Evolutionary conservation across 1,140 invertebrate genomes (phyloP), one percentile per base, ranked within the genome.

Genomic region (Periplaneta americana): DNA sequence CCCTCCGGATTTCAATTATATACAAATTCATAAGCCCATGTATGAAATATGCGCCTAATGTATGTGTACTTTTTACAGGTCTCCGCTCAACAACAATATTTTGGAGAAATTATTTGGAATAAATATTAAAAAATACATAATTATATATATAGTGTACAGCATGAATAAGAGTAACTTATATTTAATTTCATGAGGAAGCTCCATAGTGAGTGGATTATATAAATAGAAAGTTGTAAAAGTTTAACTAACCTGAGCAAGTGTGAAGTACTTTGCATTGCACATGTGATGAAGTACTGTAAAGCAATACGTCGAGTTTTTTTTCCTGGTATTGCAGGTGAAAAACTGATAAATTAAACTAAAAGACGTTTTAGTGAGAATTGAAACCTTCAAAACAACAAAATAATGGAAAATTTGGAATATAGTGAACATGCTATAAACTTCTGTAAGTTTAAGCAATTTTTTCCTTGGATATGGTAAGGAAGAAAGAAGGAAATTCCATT

Each of bases 11-110:
- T n/a, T n/a, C n/a, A n/a, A n/a, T n/a, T n/a, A n/a, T n/a, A n/a
- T n/a, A n/a, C n/a, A n/a, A n/a, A n/a, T n/a, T n/a, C n/a, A n/a
- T n/a, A n/a, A n/a, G n/a, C n/a, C n/a, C 17, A 48, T 10, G n/a
- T 13, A 22, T 48, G 22, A 13, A 6, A 66, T n/a, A 22, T 37
- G 77, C 28, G 5, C 15, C 39, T 78, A 31, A 32, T 78, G 34
- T 78, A 28, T 39, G 10, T 78, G 11, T 78, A 78, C 39, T 78
- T 34, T n/a, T 78, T 39, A 13, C 77, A 78, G 77, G 77, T 78
- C 39, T 28, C 36, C n/a, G 77, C 77, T 78, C 77, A 78, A 78
- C 77, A 78, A 37, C 28, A 78, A 22, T 78, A 34, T 66, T 78
- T 78, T 78, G 77, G 35, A 78, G 28, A 37, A 37, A 48, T 78